Conservation (phyloP, 2,113 vertebrate genomes). For the Aix galericulata region DNA sequence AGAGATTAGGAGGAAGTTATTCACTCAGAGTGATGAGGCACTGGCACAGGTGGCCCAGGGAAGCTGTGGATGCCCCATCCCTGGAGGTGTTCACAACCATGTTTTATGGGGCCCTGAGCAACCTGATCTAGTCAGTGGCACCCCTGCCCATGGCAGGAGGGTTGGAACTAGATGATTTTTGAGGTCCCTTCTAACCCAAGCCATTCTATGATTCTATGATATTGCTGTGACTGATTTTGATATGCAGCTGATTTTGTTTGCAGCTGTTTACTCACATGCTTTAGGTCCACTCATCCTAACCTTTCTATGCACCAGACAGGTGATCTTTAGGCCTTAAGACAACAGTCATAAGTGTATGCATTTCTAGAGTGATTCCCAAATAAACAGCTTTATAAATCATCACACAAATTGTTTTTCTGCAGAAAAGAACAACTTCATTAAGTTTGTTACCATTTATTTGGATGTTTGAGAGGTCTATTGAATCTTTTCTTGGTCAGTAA, state of each 20-base stretch:
- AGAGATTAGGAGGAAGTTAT: too few relatives aligned
- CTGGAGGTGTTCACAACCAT: too few relatives aligned
- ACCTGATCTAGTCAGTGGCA: too few relatives aligned
- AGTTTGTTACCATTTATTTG: neutral
- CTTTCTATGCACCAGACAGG: neutral
- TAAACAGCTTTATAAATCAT: neutral
- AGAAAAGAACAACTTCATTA: neutral
- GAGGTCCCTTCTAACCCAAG: too few relatives aligned
- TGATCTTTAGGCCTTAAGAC: neutral
- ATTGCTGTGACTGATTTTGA: neutral
- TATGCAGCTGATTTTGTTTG: neutral
- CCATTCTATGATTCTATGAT: neutral
- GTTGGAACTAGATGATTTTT: too few relatives aligned
- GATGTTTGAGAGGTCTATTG: neutral
- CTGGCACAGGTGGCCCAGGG: too few relatives aligned
- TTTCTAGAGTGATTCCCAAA: neutral
- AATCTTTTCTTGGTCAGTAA: neutral
- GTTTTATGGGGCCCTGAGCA: too few relatives aligned
- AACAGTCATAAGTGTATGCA: neutral
- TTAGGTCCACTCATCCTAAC: neutral
- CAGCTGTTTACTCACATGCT: neutral
- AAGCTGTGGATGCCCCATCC: too few relatives aligned
- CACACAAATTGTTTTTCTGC: neutral
- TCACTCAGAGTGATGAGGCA: too few relatives aligned
- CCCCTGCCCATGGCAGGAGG: too few relatives aligned